These are phyloP conservation scores for Apamea sordens DNA, from an alignment of 2,888 invertebrate species.

Conservation along the genomic window DNA sequence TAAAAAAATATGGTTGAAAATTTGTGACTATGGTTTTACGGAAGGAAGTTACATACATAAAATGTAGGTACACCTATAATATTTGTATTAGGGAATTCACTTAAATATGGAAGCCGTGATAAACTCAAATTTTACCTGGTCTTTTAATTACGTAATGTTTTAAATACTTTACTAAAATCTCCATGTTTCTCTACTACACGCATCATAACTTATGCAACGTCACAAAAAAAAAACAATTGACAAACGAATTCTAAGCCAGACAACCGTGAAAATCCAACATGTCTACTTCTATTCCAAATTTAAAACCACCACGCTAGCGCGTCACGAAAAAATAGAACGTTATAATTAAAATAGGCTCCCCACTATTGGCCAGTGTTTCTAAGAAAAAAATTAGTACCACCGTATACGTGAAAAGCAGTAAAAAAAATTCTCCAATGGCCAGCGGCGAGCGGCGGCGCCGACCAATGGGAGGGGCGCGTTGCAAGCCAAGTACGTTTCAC, in stretches of 20 bases:
- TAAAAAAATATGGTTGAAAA: neutral
- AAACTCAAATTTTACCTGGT: slow-evolving; percentile 28
- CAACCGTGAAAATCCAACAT: slow-evolving; percentile 55
- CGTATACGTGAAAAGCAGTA: slow-evolving; percentile 88
- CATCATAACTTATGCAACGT: neutral
- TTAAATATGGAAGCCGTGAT: neutral
- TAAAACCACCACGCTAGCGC: slow-evolving; percentile 65
- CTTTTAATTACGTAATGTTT: neutral
- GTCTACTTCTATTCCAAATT: slow-evolving; percentile 64
- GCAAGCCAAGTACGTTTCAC: slow-evolving; percentile 87
- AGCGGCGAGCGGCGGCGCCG: slow-evolving; percentile 71
- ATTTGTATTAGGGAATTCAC: slow-evolving; percentile 34
- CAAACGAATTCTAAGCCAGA: slow-evolving; percentile 45
- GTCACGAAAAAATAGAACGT: slow-evolving; percentile 75
- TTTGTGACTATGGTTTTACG: neutral
- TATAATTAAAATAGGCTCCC: slow-evolving; percentile 86
- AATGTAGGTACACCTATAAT: neutral
- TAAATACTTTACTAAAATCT: neutral
- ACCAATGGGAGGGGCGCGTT: slow-evolving; percentile 80
- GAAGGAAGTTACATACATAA: slow-evolving; percentile 36
- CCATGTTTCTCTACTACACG: neutral
- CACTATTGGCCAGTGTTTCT: slow-evolving; percentile 87
- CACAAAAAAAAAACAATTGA: slow-evolving; percentile 10
- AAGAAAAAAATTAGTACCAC: slow-evolving; percentile 84
- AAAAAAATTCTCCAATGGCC: slow-evolving; percentile 88